Conservation (phyloP, 35 echinoderm and acorn worm species). For the Ophiothrix spiculata region DNA sequence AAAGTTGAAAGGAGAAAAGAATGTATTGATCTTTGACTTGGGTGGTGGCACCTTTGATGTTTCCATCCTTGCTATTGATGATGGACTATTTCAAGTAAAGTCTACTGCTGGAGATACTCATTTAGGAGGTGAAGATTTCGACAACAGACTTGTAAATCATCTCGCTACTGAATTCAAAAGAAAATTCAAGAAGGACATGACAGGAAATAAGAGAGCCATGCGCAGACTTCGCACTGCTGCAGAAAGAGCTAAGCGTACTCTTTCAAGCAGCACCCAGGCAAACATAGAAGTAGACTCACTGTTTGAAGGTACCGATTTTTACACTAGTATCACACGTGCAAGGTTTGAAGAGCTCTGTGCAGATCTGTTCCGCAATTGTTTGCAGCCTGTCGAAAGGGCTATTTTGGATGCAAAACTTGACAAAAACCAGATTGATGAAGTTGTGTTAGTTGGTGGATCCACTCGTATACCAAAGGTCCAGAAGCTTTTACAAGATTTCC, state of each 20-base stretch:
- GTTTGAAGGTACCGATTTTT: slow-evolving; percentile 66
- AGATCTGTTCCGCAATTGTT: slow-evolving; percentile 49
- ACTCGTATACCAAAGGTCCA: slow-evolving; percentile 81
- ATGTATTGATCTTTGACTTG: slow-evolving; percentile 68
- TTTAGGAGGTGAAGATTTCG: slow-evolving; percentile 82
- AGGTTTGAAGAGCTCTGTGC: slow-evolving; percentile 77
- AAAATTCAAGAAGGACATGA: slow-evolving; percentile 66
- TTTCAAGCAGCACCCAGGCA: slow-evolving; percentile 66
- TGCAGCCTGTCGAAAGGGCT: slow-evolving; percentile 72
- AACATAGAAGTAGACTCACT: slow-evolving; percentile 74
- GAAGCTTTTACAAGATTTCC: slow-evolving; percentile 67
- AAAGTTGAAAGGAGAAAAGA: slow-evolving; percentile 54
- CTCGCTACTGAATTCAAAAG: slow-evolving; percentile 61
- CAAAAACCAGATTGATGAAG: slow-evolving; percentile 59
- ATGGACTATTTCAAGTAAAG: slow-evolving; percentile 68
- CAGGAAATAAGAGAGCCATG: slow-evolving; percentile 39
- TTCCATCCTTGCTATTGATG: slow-evolving; percentile 58
- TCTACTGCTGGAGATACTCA: slow-evolving; percentile 84
- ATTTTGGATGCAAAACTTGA: slow-evolving; percentile 59
- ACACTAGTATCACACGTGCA: slow-evolving; percentile 44
- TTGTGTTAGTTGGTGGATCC: slow-evolving; percentile 74
- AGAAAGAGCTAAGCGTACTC: slow-evolving; percentile 65
- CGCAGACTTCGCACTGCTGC: slow-evolving; percentile 71
- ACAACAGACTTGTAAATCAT: slow-evolving; percentile 66
- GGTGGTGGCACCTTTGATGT: slow-evolving; percentile 81